Evolutionary conservation across 2,888 invertebrate genomes (phyloP), one percentile per base, ranked within the genome.

Genomic region (Entomobrya multifasciata): DNA sequence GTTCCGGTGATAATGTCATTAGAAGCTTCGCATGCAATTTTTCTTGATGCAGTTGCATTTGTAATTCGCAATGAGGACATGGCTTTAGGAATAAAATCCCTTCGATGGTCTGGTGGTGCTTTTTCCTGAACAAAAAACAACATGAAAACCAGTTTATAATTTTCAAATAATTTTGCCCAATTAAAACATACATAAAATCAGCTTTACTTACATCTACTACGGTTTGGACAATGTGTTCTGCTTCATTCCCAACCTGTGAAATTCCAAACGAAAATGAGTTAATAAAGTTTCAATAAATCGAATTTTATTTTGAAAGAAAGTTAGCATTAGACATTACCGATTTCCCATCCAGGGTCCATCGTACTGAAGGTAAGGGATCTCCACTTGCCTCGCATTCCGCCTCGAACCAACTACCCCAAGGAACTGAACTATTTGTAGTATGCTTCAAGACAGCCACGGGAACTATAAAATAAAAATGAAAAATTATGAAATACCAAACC

Each of bases 381-480:
- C 91, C 91, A 41, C 77, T 86, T 1, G 90, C 90, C 44, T 85
- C 87, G 79, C 91, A 91, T 62, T 90, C 90, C 0, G 91, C 90
- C 52, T 91, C 91, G 87, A 90, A 91, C 78, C 89, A 80, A 52
- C 76, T 83, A 27, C 91, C 91, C 90, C 90, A 90, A 11, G 87
- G 87, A 4, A 90, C 90, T 10, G 90, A 90, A 60, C 90, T 90
- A 44, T 90, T 90, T 8, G 89, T 86, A 0, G 89, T 90, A 55
- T 90, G 89, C 36, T 91, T 90, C 36, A 86, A 89, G 44, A 91
- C 88, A 3, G 62, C 76, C 15, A 89, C 89, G 15, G 91, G 90
- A 80, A 90, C 91, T 91, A 67, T 0, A 30, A 67, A 15, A 74
- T 44, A 15, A 15, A 49, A 49, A n/a, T n/a, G 10, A 22, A 5